A percentile compares a stretch with the other conserved stretches of the same genome.
Evolutionary conservation across 2,888 invertebrate genomes (phyloP).

Genomic region (Melinaea menophilus): DNA sequence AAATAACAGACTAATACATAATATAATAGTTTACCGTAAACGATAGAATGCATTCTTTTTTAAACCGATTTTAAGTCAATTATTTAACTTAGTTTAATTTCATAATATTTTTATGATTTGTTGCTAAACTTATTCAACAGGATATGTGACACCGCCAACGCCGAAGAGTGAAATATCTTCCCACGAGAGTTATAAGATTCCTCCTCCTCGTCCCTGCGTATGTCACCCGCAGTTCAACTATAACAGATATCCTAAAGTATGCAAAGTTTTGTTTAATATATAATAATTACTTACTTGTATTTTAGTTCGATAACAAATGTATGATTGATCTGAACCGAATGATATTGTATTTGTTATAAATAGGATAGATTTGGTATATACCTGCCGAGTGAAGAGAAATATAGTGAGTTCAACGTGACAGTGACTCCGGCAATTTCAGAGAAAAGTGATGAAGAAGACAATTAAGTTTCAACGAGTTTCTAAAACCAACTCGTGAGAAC

Average conservation of each 20-base stretch:
- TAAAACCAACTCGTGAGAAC: no score
- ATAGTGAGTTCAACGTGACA: conserved; percentile 45
- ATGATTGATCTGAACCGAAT: conserved; percentile 7
- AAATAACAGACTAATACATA: no score
- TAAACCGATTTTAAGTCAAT: background rate
- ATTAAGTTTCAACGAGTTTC: background rate
- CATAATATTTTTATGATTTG: background rate
- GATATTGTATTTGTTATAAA: background rate
- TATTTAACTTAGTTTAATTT: background rate
- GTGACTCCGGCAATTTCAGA: conserved; percentile 52
- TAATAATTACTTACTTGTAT: background rate
- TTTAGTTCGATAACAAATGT: background rate
- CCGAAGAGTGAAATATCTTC: conserved; percentile 57
- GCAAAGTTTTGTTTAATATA: conserved; percentile 1
- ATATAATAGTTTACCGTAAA: background rate
- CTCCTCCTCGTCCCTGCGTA: conserved; percentile 56
- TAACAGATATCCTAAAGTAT: conserved; percentile 65
- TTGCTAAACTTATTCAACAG: conserved; percentile 35
- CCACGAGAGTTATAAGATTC: conserved; percentile 58
- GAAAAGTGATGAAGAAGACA: conserved; percentile 13
- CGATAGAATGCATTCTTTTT: background rate
- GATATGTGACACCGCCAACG: conserved; percentile 58
- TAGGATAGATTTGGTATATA: conserved; percentile 71
- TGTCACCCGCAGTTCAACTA: conserved; percentile 54
- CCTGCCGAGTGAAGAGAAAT: conserved; percentile 40